A percentile compares a stretch with the other conserved stretches of the same genome.
Conservation (phyloP, 2,888 invertebrate genomes). For the Nomada fabriciana region DNA sequence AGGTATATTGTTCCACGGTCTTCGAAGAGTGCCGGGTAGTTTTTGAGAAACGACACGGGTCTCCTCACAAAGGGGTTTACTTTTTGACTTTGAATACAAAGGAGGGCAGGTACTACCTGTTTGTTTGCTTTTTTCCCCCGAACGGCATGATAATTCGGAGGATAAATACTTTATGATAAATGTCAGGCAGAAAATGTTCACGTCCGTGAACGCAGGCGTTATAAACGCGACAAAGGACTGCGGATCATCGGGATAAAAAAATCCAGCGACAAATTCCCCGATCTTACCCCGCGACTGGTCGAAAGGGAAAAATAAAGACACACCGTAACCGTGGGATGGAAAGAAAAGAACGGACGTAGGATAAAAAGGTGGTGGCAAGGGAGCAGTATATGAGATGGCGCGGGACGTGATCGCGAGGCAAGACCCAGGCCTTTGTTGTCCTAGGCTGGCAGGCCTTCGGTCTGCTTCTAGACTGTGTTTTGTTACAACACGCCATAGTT, state of each 20-base stretch:
- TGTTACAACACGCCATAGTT: constrained; percentile 73
- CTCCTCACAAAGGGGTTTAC: not conserved
- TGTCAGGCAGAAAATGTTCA: not conserved
- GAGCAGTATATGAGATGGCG: constrained; percentile 38
- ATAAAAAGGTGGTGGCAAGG: constrained; percentile 40
- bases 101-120: no score
- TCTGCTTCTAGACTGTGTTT: constrained; percentile 74
- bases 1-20: not conserved
- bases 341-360: constrained; percentile 19
- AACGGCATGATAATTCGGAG: not conserved
- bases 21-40: not conserved
- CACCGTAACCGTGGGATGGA: constrained; percentile 25
- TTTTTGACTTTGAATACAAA: not conserved
- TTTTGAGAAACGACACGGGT: not conserved
- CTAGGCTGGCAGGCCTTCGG: constrained; percentile 70
- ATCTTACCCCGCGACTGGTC: constrained; percentile 13
- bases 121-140: no score
- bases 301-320: constrained; percentile 18
- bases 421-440: constrained; percentile 72
- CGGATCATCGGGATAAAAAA: constrained; percentile 39
- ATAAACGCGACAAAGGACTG: not conserved
- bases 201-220: not conserved
- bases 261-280: constrained; percentile 48
- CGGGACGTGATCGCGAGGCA: constrained; percentile 57
- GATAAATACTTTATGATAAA: not conserved